Conservation (phyloP, 2,888 invertebrate species). For the Eupithecia centaureata region DNA sequence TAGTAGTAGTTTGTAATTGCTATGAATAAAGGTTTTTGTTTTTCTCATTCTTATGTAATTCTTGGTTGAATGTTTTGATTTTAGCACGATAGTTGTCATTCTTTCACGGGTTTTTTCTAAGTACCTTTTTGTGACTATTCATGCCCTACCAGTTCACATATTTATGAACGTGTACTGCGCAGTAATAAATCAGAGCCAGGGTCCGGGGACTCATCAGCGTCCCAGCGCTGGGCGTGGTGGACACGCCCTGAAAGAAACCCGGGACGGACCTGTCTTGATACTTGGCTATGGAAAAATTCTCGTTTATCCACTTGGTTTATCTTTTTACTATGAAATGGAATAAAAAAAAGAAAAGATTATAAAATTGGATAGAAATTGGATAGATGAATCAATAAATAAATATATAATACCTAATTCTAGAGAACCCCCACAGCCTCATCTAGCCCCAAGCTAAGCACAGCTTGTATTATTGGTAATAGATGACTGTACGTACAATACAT, state of each 20-base stretch:
- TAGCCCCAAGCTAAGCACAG: too few relatives aligned
- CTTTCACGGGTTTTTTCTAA: background rate
- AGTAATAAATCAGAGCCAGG: constrained; percentile 48
- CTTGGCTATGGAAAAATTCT: constrained; percentile 28
- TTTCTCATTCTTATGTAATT: too few relatives aligned
- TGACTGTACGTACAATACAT: too few relatives aligned
- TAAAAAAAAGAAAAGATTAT: too few relatives aligned
- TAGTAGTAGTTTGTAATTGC: too few relatives aligned
- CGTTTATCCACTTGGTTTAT: background rate
- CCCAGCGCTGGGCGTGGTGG: constrained; percentile 60
- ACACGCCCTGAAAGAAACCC: constrained; percentile 60
- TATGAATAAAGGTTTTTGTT: too few relatives aligned
- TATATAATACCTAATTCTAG: too few relatives aligned
- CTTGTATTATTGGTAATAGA: too few relatives aligned
- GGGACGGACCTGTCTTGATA: constrained; percentile 54
- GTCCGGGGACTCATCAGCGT: constrained; percentile 54
- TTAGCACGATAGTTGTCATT: background rate
- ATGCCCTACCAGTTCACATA: constrained; percentile 8
- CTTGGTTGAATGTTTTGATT: too few relatives aligned
- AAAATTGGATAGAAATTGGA: too few relatives aligned
- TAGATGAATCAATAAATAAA: too few relatives aligned
- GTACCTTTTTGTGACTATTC: background rate
- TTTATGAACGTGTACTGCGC: constrained; percentile 25
- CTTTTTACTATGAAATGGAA: background rate
- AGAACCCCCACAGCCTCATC: too few relatives aligned